Evolutionary conservation across 2,113 vertebrate species (phyloP), one percentile per base, ranked within the genome.

Genomic region (Caloenas nicobarica): DNA sequence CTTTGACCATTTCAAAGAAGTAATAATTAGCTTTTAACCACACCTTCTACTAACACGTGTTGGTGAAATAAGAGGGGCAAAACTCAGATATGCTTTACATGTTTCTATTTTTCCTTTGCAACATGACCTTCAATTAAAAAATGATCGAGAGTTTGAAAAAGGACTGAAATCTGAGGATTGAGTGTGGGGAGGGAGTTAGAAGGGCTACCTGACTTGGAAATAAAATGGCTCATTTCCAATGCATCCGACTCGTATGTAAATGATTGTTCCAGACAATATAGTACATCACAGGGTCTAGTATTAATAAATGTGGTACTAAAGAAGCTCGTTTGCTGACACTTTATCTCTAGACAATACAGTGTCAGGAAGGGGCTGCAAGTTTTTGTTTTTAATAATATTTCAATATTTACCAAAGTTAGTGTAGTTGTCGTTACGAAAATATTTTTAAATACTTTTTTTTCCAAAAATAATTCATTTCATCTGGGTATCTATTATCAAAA

Each of bases 321-420:
- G 62, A 70, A 36, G 31, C 9, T 36, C 22, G n/a, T 25, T 57
- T 48, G 13, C 22, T 53, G 68, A 40, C 19, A 38, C 5, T 29
- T 76, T 51, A 23, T 15, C 16, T 64, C 33, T 64, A 51, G 31
- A 71, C 14, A 46, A 64, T 18, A 57, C 7, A 22, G 21, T 46
- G 19, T 38, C 7, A n/a, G 24, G 18, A 23, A 17, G 0, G 2
- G 8, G 5, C 5, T 11, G 34, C 8, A 7, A 29, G 28, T 15
- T 44, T 34, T 44, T 58, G 16, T 56, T 81, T 61, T 44, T 36
- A 46, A 17, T 38, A 51, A 16, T 22, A 66, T 68, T 56, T 85
- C 50, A 16, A 34, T 33, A 74, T 19, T 40, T 36, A 14, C 21
- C 9, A 13, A 79, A 84, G 22, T 57, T 58, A 36, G 19, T 29